Percentiles rank a stretch among this genome's conserved stretches.
phyloP scores from a whole-genome alignment of 2,888 invertebrate species.

The Epistrophella euchroma region DNA sequence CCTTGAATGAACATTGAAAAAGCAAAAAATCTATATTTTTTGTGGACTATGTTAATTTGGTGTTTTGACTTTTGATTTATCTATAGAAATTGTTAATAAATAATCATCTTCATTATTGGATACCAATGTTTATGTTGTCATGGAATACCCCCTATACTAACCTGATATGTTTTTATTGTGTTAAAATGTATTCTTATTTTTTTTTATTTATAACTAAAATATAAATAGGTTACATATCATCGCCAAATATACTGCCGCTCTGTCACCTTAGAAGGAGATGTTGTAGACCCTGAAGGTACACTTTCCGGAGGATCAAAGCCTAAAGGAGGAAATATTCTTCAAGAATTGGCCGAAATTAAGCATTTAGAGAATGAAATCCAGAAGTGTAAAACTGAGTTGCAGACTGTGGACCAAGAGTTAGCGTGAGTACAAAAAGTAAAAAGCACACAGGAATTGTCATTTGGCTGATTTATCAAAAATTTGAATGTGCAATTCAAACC shows the following conservation, averaged over 20 bases:
- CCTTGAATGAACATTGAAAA: too few relatives aligned
- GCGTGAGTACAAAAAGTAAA: constrained; percentile 78
- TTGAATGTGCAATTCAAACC: too few relatives aligned
- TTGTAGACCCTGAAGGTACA: constrained; percentile 95
- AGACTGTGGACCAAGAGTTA: constrained; percentile 80
- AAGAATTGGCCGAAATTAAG: constrained; percentile 86
- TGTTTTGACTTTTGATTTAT: too few relatives aligned
- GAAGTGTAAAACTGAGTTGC: constrained; percentile 82
- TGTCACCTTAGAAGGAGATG: constrained; percentile 96
- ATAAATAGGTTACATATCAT: constrained; percentile 89
- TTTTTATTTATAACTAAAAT: neutral
- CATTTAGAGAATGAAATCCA: constrained; percentile 84
- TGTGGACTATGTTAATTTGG: too few relatives aligned
- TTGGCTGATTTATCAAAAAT: too few relatives aligned
- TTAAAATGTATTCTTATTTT: neutral
- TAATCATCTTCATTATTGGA: too few relatives aligned
- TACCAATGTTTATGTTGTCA: too few relatives aligned
- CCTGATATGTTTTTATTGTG: neutral
- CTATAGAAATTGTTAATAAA: too few relatives aligned
- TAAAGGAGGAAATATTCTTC: constrained; percentile 86
- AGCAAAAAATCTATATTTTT: too few relatives aligned
- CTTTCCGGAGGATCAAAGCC: constrained; percentile 93
- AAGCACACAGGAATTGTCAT: too few relatives aligned
- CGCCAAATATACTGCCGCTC: constrained; percentile 87
- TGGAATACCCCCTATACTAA: too few relatives aligned